Base-by-base conservation (phyloP, 37 sponge, comb jelly and placozoan genomes). In the Mnemiopsis leidyi region DNA sequence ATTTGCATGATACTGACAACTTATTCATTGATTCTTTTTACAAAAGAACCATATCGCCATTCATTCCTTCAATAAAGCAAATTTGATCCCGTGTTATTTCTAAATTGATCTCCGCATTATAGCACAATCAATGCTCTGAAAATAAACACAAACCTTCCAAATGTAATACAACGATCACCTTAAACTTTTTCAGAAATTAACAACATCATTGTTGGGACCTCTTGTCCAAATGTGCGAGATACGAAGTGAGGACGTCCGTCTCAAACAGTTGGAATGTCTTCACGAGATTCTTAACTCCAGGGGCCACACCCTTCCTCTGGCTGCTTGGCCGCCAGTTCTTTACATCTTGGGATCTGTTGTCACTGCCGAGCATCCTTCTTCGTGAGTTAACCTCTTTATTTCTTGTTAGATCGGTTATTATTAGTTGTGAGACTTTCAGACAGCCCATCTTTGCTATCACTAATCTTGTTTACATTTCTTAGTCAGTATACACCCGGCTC, bases 241-340 rank as follows among this genome's bases (percentile, higher is more conserved):
- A 0, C 69, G 35, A 25, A 93, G 94, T 31, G 61, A 68, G 90
- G 96, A 96, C 38, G 95, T 96, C 68, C 68, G 95, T 25, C 94
- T 93, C 39, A 95, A 95, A 69, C 96, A 96, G 82, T 36, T 95
- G 93, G 96, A 96, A 38, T 96, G 96, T 68, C 73, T 96, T 28
- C 69, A 82, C 9, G 82, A 79, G 36, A 79, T 79, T 36, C 82
- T 79, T 31, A 79, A 79, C 82, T 79, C 82, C 2, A 3, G 82
- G 37, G 82, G 82, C 37, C 82, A 79, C 82, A 35, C 82, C 36
- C 38, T 79, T 13, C 82, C 82, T 1, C 82, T 36, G 2, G 35
- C 37, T 79, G 82, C 82, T 9, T 79, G 82, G 82, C 82, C 82
- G 26, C 82, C 82, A 7, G 82, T 79, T 32, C 82, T 79, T 9